A percentile compares a stretch with the other conserved stretches of the same genome.
phyloP scores from a whole-genome alignment of 2,888 invertebrate species.

The Thymelicus lineola region DNA sequence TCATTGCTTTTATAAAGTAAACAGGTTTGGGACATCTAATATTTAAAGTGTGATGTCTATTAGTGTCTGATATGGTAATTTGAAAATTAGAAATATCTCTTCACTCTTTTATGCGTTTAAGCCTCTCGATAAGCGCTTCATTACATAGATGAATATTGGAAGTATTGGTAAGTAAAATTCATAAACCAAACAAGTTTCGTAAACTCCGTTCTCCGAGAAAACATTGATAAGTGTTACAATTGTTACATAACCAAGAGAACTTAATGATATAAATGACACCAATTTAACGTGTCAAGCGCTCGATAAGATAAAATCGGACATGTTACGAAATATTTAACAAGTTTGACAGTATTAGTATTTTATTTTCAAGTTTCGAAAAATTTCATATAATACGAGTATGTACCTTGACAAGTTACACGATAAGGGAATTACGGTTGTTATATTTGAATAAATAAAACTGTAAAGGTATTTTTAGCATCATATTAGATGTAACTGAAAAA shows the following conservation, averaged over 20 bases:
- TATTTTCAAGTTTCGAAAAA: no score
- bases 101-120: no score
- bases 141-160: no score
- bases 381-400: no score
- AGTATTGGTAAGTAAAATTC: no score
- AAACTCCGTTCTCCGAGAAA: no score
- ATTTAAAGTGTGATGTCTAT: no score
- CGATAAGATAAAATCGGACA: neutral
- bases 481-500: neutral
- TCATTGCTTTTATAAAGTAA: neutral
- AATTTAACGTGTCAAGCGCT: neutral
- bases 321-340: neutral
- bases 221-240: neutral
- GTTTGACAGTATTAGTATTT: neutral
- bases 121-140: no score
- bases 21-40: no score
- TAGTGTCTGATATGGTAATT: no score
- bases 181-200: no score
- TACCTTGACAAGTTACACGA: neutral
- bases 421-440: neutral
- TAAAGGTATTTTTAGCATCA: neutral
- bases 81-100: no score
- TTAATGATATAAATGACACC: neutral
- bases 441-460: neutral
- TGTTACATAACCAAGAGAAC: neutral